Percentiles rank a stretch among this genome's conserved stretches.
Conservation (phyloP, 2,113 vertebrate genomes). For the Osmerus mordax region DNA sequence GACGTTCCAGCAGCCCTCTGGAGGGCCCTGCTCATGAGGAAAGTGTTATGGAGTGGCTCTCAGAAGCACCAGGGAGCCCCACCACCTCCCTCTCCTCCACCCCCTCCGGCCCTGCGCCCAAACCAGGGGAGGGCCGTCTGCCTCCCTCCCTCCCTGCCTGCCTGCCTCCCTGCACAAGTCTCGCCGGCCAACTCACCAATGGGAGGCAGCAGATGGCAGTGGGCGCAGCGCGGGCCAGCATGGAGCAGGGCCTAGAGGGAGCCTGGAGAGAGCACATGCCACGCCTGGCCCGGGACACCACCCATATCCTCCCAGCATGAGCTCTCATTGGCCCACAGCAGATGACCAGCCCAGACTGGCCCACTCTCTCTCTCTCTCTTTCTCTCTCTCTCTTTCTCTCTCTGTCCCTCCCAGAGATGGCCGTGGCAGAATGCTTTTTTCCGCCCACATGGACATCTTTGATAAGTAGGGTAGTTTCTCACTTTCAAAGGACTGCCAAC, state of each 20-base stretch:
- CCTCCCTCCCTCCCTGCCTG: conserved; percentile 5
- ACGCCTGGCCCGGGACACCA: conserved; percentile 53
- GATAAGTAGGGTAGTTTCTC: conserved; percentile 40
- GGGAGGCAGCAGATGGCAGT: conserved; percentile 70
- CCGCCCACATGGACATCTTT: conserved; percentile 40
- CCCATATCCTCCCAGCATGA: conserved; percentile 45
- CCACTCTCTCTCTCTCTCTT: conserved; percentile 5
- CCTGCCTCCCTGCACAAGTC: conserved; percentile 37
- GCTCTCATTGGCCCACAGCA: conserved; percentile 42
- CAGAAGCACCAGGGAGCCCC: conserved; percentile 63
- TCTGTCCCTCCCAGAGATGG: conserved; percentile 9
- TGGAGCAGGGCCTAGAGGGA: conserved; percentile 35
- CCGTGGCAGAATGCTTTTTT: conserved; percentile 40
- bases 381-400: neutral
- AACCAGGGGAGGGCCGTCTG: conserved; percentile 48
- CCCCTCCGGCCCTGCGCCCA: conserved; percentile 54
- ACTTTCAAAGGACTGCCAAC: conserved; percentile 21
- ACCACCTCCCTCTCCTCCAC: conserved; percentile 41
- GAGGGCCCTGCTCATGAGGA: conserved; percentile 68
- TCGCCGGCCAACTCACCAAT: conserved; percentile 61
- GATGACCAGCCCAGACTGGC: conserved; percentile 54
- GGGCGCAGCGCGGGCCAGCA: conserved; percentile 56
- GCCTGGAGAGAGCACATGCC: conserved; percentile 54
- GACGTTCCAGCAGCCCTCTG: conserved; percentile 72
- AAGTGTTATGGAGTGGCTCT: conserved; percentile 72